Evolutionary conservation across 2,888 invertebrate genomes (phyloP), one percentile per base, ranked within the genome.

Genomic region (Margaritifera margaritifera): DNA sequence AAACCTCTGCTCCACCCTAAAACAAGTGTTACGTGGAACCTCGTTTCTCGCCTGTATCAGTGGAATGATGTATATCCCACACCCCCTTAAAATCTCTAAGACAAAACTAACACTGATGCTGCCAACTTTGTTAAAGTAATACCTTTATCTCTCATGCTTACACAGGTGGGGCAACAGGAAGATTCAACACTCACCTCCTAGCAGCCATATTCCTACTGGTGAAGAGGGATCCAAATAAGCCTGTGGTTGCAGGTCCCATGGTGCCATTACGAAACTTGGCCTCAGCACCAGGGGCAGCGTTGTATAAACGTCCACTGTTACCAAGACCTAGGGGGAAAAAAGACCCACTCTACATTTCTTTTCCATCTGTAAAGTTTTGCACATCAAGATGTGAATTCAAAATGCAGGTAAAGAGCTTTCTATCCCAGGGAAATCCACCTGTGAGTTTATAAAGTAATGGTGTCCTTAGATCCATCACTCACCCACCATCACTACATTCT

Each of bases 211-310:
- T 83, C 66, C 84, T 77, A 54, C 80, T 82, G 22, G 81, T 83
- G 70, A 86, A 85, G 65, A 86, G 76, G 20, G 80, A 80, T 24
- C 83, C 82, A 68, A 81, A 80, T 65, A 84, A 76, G 19, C 82
- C 74, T 8, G 82, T 81, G 69, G 79, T 81, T 51, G 80, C 80
- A 18, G 84, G 78, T 6, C 85, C 84, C 62, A 85, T 81, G 18
- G 85, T 80, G 22, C 84, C 83, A 64, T 81, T 81, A 80, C 95
- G 92, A 77, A 86, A 95, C 88, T 95, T 95, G 55, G 91, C 74
- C 91, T 97, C 97, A 1, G 97, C 96, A 78, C 97, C 97, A 55
- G 97, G 97, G 74, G 97, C 97, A 11, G 94, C 93, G 2, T 93
- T 93, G 66, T 95, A 94, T 86, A 95, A 91, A 89, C 93, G 94